These are phyloP conservation scores for Columba janthina DNA, from an alignment of 2,113 vertebrate genomes.

Conservation along the genomic window DNA sequence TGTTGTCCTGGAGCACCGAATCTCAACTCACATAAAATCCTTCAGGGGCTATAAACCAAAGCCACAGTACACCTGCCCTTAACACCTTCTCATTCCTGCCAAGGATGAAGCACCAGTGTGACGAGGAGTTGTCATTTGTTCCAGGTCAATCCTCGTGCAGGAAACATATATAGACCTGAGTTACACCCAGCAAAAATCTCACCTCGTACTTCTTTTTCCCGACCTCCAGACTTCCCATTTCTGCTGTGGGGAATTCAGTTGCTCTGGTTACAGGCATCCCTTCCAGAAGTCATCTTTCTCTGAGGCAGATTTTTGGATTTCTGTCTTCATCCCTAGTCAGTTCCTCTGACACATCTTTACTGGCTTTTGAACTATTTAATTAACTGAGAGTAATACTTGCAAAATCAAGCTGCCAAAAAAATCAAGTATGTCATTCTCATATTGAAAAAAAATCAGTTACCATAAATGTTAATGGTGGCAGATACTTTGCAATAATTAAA, in stretches of 20 bases:
- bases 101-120: neutral
- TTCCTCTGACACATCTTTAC: neutral
- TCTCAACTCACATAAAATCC: neutral
- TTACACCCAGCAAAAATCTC: neutral
- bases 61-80: neutral
- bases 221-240: neutral
- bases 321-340: neutral
- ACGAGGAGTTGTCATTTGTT: neutral
- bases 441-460: neutral
- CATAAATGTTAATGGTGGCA: accelerated
- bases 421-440: neutral
- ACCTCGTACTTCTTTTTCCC: neutral
- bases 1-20: neutral
- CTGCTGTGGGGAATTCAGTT: neutral
- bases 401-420: neutral
- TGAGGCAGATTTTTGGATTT: neutral
- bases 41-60: neutral
- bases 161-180: neutral
- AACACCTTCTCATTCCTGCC: neutral
- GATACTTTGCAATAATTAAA: neutral
- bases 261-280: neutral
- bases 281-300: neutral
- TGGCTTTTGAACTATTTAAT: neutral
- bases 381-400: neutral
- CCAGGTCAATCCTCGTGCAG: neutral